These are phyloP conservation scores for Zonitis immaculata DNA, from an alignment of 2,888 invertebrate species.

Conservation along the genomic window DNA sequence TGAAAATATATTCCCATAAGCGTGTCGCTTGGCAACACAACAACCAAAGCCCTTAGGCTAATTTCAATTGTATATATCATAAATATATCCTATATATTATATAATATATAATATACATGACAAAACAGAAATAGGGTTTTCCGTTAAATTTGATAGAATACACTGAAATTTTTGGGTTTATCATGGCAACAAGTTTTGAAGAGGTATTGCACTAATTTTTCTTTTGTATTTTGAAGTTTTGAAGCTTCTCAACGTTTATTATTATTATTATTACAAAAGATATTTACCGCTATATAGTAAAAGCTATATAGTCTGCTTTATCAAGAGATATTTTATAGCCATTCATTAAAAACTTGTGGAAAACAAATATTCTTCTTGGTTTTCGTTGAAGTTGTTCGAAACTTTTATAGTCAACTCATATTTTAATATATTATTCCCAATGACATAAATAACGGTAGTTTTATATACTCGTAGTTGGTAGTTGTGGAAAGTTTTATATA, in stretches of 20 bases:
- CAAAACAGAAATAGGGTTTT: too few species aligned
- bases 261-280: neutral
- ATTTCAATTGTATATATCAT: neutral
- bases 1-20: slow-evolving; percentile 23
- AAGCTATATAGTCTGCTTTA: neutral
- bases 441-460: too few species aligned
- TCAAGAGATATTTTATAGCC: neutral
- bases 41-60: neutral
- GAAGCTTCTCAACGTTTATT: neutral
- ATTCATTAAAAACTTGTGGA: neutral
- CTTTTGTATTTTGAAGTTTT: neutral
- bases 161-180: too few species aligned
- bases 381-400: neutral
- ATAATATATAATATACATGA: too few species aligned
- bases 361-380: neutral
- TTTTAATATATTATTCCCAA: too few species aligned
- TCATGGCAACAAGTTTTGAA: too few species aligned
- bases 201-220: too few species aligned
- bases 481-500: too few species aligned
- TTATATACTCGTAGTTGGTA: too few species aligned
- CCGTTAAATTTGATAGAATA: too few species aligned
- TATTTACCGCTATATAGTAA: neutral
- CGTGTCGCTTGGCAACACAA: slow-evolving; percentile 20
- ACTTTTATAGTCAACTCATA: neutral
- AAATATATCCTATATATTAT: too few species aligned